A percentile compares a stretch with the other conserved stretches of the same genome.
These are phyloP conservation scores for Paramormyrops kingsleyae DNA, from an alignment of 2,113 vertebrate genomes.

Conservation along the genomic window DNA sequence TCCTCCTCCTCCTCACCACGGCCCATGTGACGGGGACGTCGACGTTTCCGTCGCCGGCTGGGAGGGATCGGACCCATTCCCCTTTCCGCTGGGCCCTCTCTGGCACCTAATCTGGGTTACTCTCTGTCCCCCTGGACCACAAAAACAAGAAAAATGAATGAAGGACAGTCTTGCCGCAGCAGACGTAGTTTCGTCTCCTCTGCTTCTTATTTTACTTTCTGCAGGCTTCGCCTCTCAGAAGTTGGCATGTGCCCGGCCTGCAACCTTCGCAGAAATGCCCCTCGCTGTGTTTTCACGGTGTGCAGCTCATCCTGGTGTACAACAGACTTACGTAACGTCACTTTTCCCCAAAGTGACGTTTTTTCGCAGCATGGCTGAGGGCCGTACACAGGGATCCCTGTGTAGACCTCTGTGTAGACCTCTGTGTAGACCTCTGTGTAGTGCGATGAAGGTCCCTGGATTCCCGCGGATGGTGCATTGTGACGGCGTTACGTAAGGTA, in stretches of 20 bases:
- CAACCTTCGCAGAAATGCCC: neutral
- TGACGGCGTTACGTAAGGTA: neutral
- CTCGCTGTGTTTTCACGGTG: neutral
- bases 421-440: neutral
- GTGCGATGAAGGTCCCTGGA: neutral
- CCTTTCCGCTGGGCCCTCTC: conserved; percentile 30
- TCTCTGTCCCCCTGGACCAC: conserved; percentile 57
- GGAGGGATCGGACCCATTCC: neutral
- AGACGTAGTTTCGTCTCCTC: conserved; percentile 35
- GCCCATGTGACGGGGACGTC: neutral
- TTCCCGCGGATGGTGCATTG: neutral
- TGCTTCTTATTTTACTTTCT: conserved; percentile 44
- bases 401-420: neutral
- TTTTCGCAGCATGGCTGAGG: neutral
- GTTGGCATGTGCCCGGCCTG: neutral
- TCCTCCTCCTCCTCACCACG: neutral
- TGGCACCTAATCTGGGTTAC: conserved; percentile 61
- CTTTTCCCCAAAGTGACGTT: neutral
- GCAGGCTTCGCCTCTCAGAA: neutral
- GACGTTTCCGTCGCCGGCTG: neutral
- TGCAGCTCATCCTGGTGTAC: neutral
- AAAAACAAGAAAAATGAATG: conserved; percentile 27
- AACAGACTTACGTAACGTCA: neutral
- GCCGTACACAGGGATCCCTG: neutral
- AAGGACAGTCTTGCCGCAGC: conserved; percentile 65